Conservation (phyloP, 2,113 vertebrate genomes). For the Antechinus flavipes region DNA sequence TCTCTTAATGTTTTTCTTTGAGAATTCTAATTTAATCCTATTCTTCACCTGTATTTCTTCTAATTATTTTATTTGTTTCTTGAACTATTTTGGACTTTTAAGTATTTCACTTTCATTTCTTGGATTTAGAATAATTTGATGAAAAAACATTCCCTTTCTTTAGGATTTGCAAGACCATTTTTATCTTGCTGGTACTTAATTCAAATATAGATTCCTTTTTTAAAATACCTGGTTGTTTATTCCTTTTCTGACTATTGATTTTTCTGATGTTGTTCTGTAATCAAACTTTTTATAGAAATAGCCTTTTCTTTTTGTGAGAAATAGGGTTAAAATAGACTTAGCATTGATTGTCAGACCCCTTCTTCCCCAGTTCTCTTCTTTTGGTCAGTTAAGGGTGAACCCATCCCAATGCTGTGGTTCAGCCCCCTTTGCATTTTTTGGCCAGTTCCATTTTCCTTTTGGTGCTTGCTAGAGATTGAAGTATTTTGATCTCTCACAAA, state of each 20-base stretch:
- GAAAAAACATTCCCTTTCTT: neutral
- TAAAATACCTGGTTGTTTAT: neutral
- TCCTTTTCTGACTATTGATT: neutral
- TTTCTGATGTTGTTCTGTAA: neutral
- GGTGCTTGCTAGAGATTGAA: neutral
- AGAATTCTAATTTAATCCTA: neutral
- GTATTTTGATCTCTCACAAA: neutral
- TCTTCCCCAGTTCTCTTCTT: neutral
- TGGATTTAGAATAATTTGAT: neutral
- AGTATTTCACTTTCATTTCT: neutral
- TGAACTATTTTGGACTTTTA: neutral
- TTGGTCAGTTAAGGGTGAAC: neutral
- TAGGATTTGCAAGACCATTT: neutral
- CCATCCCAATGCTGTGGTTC: neutral
- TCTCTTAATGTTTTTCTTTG: neutral
- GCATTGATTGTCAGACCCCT: neutral
- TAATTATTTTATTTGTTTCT: neutral
- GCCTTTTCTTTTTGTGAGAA: neutral
- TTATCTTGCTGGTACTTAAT: neutral
- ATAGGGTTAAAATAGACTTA: neutral
- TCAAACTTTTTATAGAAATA: neutral
- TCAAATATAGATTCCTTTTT: neutral
- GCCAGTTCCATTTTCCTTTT: neutral
- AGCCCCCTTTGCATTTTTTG: neutral
- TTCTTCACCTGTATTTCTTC: neutral